A percentile compares a stretch with the other conserved stretches of the same genome.
These are phyloP conservation scores for Hermetia illucens DNA, from an alignment of 1,140 invertebrate species.

Conservation along the genomic window DNA sequence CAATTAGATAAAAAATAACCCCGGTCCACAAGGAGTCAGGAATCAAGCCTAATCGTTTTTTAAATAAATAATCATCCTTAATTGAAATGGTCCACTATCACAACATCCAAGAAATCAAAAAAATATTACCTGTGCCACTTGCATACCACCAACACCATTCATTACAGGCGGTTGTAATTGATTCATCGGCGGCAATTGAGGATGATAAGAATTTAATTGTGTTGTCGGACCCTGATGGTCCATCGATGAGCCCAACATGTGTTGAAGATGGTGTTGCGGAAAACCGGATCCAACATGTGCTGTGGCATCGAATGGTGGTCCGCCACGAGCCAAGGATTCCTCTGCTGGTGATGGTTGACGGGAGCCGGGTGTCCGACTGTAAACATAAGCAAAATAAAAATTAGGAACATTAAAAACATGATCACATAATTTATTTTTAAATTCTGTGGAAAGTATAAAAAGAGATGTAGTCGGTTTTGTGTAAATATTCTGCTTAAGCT, in stretches of 20 bases:
- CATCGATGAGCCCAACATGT: constrained; percentile 23
- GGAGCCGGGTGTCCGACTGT: constrained; percentile 72
- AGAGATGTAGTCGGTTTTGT: constrained; percentile 5
- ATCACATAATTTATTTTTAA: constrained; percentile 4
- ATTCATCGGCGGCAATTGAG: constrained; percentile 28
- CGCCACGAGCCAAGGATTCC: constrained; percentile 35
- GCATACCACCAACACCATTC: constrained; percentile 29
- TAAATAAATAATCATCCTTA: neutral
- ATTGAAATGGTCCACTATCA: too few species aligned
- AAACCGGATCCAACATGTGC: constrained; percentile 17
- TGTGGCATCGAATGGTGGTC: constrained; percentile 18
- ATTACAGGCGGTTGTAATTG: constrained; percentile 29
- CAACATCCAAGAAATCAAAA: constrained; percentile 1
- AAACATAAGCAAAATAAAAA: constrained; percentile 17
- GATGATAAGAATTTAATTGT: constrained; percentile 21
- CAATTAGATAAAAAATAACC: neutral
- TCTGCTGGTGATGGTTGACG: constrained; percentile 80
- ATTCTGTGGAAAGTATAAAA: neutral
- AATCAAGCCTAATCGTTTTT: neutral
- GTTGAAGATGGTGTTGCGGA: constrained; percentile 24
- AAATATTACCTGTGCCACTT: constrained; percentile 24
- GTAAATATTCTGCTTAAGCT: neutral
- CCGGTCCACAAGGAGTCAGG: neutral
- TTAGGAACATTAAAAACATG: constrained; percentile 1
- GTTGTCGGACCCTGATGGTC: constrained; percentile 21